Percentiles rank a stretch among this genome's conserved stretches.
Conservation (phyloP, 2,888 invertebrate species). For the Therioaphis trifolii region DNA sequence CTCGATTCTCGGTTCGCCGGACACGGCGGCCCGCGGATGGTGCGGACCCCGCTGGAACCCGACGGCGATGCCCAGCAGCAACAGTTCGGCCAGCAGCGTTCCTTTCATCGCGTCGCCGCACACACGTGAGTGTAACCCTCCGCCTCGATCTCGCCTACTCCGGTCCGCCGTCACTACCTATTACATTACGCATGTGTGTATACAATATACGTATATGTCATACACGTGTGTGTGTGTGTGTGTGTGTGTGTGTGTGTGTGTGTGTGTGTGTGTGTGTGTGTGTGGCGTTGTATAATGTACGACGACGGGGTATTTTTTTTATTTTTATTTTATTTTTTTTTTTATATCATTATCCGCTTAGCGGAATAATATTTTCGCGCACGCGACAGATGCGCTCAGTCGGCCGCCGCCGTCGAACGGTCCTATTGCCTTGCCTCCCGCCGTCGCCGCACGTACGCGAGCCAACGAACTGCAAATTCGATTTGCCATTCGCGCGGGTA, state of each 20-base stretch:
- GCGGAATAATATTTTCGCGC: constrained; percentile 54
- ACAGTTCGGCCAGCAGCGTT: constrained; percentile 39
- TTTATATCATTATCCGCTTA: constrained; percentile 56
- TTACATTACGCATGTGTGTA: too few relatives aligned
- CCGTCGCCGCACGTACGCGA: constrained; percentile 40
- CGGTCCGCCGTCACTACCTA: neutral
- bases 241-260: neutral
- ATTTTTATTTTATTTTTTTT: constrained; percentile 1
- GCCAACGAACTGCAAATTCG: constrained; percentile 55
- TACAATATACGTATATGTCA: too few relatives aligned
- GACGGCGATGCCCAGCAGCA: constrained; percentile 47
- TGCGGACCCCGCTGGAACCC: constrained; percentile 63
- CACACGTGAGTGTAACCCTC: neutral
- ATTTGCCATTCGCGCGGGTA: constrained; percentile 11
- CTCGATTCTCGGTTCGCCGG: constrained; percentile 77
- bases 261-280: neutral
- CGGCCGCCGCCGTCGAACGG: neutral
- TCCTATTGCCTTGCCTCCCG: neutral
- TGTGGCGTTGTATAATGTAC: too few relatives aligned
- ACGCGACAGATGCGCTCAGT: constrained; percentile 55
- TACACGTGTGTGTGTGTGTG: too few relatives aligned
- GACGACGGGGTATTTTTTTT: constrained; percentile 15
- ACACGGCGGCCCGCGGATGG: constrained; percentile 68
- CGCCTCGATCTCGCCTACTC: neutral
- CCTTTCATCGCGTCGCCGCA: constrained; percentile 14